A percentile compares a stretch with the other conserved stretches of the same genome.
These are phyloP conservation scores for Philereme vetulata DNA, from an alignment of 2,888 invertebrate species.

Conservation along the genomic window DNA sequence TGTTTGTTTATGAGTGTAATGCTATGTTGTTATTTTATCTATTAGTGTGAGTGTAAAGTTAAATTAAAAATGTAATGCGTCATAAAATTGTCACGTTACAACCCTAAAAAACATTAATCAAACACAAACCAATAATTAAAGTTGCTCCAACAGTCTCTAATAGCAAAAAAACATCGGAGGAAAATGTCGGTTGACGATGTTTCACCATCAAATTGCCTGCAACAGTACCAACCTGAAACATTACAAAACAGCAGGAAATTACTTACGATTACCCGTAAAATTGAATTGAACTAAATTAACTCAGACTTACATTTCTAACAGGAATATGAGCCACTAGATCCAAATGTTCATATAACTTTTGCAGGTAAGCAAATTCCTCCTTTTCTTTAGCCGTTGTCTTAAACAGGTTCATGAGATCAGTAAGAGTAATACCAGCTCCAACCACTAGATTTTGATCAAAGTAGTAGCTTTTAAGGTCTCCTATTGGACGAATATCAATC, in stretches of 20 bases:
- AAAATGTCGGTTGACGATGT: constrained; percentile 84
- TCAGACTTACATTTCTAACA: constrained; percentile 86
- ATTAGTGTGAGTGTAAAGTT: no score
- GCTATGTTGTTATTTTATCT: no score
- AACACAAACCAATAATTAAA: constrained; percentile 75
- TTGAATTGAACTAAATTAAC: not conserved
- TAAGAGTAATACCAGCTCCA: constrained; percentile 85
- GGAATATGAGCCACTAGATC: constrained; percentile 89
- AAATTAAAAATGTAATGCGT: no score
- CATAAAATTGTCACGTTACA: no score
- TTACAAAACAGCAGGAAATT: not conserved
- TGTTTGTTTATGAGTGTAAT: no score
- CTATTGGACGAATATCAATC: constrained; percentile 85
- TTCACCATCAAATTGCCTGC: constrained; percentile 88
- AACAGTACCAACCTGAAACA: constrained; percentile 82
- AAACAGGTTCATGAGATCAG: constrained; percentile 80
- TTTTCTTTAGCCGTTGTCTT: constrained; percentile 50
- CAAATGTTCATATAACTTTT: constrained; percentile 85
- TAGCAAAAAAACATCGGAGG: constrained; percentile 86
- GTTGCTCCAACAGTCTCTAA: constrained; percentile 81
- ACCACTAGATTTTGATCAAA: constrained; percentile 76
- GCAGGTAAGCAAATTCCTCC: constrained; percentile 83
- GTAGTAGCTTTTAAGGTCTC: constrained; percentile 77
- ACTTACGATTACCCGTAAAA: not conserved
- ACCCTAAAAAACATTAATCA: not conserved